Conservation (phyloP, 2,113 vertebrate species). For the Nansenia antarctica region DNA sequence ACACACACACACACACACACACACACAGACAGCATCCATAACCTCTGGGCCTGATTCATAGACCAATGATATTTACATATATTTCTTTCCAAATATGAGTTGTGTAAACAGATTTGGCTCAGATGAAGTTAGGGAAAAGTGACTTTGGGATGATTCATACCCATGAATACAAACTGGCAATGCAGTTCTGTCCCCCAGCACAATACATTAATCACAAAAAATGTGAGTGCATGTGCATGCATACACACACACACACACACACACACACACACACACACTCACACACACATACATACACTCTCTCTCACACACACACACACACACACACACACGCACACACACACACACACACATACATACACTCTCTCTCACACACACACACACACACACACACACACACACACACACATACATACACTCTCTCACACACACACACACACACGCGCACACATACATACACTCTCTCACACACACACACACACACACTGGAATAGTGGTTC, state of each 20-base stretch:
- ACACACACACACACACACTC: constrained; percentile 2
- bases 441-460: not conserved
- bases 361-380: not conserved
- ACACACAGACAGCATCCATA: too few species aligned
- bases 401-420: not conserved
- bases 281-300: not conserved
- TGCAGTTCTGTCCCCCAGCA: constrained; percentile 53
- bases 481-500: constrained; percentile 25
- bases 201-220: constrained; percentile 48
- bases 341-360: constrained; percentile 22
- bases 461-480: not conserved
- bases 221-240: not conserved
- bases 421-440: not conserved
- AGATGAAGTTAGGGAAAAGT: constrained; percentile 40
- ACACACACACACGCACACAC: constrained; percentile 15
- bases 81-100: not conserved
- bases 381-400: not conserved
- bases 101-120: constrained; percentile 39
- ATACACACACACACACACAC: not conserved
- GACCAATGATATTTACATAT: not conserved
- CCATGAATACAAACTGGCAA: constrained; percentile 53
- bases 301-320: constrained; percentile 35
- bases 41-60: too few species aligned
- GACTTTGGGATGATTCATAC: constrained; percentile 49
- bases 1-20: not conserved